These are phyloP conservation scores for Muraenolepis orangiensis DNA, from an alignment of 2,797 vertebrate genomes.

Conservation along the genomic window DNA sequence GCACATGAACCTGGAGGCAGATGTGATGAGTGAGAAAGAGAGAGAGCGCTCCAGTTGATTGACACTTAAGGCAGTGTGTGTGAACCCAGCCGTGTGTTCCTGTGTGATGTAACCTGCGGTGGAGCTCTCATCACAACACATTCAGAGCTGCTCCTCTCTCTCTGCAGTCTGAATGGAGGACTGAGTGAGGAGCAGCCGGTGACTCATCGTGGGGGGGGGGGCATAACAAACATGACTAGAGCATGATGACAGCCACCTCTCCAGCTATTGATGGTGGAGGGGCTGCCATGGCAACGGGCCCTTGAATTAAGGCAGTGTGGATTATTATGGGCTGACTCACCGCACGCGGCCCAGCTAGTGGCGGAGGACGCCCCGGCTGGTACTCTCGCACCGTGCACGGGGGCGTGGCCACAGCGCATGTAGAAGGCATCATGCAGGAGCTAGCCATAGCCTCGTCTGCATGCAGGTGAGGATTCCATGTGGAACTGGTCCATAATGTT, in stretches of 20 bases:
- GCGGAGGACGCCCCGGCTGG: not conserved
- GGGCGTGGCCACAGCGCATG: constrained; percentile 5
- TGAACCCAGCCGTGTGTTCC: not conserved
- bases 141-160: not conserved
- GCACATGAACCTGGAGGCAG: too few species aligned
- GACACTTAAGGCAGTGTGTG: not conserved
- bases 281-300: constrained; percentile 69
- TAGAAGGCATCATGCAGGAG: constrained; percentile 23
- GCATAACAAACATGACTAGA: constrained; percentile 58
- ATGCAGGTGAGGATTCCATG: constrained; percentile 58
- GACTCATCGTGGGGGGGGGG: not conserved
- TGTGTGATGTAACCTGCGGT: not conserved
- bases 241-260: constrained; percentile 48
- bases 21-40: too few species aligned
- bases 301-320: constrained; percentile 64
- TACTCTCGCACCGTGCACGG: too few species aligned
- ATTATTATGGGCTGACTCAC: constrained; percentile 75
- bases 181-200: not conserved
- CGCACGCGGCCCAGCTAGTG: constrained; percentile 19
- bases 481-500: constrained; percentile 51
- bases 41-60: not conserved
- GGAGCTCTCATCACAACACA: not conserved
- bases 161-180: not conserved
- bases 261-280: constrained; percentile 67
- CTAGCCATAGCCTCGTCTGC: constrained; percentile 21